Evolutionary conservation across 2,888 invertebrate species (phyloP).

Genomic region (Lithophane socia): DNA sequence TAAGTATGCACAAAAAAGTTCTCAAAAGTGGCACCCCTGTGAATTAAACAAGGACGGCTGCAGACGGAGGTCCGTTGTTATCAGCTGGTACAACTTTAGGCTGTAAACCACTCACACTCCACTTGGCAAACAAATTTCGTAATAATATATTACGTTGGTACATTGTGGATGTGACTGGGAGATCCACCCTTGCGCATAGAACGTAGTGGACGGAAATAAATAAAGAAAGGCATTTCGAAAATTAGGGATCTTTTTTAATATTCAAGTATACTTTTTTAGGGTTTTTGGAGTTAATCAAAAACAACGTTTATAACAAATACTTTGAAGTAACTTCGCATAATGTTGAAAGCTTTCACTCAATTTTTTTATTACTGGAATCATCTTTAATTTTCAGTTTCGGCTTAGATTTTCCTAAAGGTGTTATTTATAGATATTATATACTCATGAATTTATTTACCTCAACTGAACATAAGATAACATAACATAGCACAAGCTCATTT

Average conservation of each 20-base stretch:
- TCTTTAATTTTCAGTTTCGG: too few species aligned
- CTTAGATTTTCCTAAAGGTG: background rate
- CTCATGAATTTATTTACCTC: too few species aligned
- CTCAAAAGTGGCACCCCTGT: slow-evolving; percentile 57
- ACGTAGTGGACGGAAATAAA: background rate
- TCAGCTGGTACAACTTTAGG: slow-evolving; percentile 70
- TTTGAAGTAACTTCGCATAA: background rate
- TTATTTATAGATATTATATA: background rate
- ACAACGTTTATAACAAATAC: background rate
- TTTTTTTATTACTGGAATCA: background rate
- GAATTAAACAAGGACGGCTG: slow-evolving; percentile 58
- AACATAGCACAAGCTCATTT: too few species aligned
- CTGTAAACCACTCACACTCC: slow-evolving; percentile 80
- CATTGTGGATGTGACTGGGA: slow-evolving; percentile 65
- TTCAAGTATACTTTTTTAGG: too few species aligned
- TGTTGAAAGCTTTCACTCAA: background rate
- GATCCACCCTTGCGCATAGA: background rate
- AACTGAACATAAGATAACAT: too few species aligned
- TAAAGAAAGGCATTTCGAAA: background rate
- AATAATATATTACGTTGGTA: slow-evolving; percentile 69
- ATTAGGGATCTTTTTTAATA: too few species aligned
- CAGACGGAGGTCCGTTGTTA: slow-evolving; percentile 65
- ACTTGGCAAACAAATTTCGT: slow-evolving; percentile 80
- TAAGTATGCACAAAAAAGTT: slow-evolving; percentile 8
- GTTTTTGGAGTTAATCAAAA: background rate